These are phyloP conservation scores for Patiria miniata DNA, from an alignment of 35 echinoderm and acorn worm species.

Conservation along the genomic window DNA sequence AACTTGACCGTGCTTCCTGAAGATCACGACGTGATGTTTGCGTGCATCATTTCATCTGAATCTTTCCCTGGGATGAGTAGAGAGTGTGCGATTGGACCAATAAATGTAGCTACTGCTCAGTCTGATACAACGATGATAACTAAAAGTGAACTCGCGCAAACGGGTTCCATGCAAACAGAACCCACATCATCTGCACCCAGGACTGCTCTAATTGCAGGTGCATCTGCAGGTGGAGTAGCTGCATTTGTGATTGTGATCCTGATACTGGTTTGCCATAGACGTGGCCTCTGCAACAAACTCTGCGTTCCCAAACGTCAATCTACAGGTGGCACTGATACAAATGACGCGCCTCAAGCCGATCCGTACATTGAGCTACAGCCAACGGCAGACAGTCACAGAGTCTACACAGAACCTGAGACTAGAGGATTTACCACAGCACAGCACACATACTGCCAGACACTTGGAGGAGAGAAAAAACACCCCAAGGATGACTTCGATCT, in stretches of 20 bases:
- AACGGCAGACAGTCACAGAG: no score
- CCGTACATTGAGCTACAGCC: neutral
- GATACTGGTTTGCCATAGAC: neutral
- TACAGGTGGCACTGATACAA: neutral
- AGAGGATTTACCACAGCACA: no score
- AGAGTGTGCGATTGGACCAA: neutral
- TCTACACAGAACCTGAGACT: no score
- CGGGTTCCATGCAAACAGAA: neutral
- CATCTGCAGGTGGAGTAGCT: neutral
- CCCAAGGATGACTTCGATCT: no score
- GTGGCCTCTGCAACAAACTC: no score
- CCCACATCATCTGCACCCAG: neutral
- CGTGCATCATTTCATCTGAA: neutral
- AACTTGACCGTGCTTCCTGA: neutral
- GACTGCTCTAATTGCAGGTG: neutral
- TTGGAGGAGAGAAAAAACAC: no score
- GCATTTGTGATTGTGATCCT: neutral
- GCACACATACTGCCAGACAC: no score
- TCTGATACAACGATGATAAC: no score
- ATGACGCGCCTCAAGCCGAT: neutral
- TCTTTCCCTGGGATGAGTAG: neutral
- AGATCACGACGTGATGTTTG: neutral
- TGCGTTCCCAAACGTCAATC: neutral
- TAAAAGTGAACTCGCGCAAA: no score
- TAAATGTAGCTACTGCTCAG: neutral